These are phyloP conservation scores for Crocallis elinguaria DNA, from an alignment of 2,888 invertebrate genomes.

Conservation along the genomic window DNA sequence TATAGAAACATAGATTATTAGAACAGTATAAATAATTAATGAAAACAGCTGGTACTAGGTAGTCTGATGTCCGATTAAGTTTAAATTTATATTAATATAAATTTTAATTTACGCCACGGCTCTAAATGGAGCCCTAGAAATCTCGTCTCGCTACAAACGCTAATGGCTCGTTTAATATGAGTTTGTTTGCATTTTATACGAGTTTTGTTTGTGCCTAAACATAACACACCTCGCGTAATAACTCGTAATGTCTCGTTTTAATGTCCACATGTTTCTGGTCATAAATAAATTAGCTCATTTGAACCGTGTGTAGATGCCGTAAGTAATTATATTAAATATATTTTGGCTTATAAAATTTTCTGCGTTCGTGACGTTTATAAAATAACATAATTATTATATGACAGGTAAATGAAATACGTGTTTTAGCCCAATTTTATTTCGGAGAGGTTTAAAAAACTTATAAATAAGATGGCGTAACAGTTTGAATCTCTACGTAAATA, in stretches of 20 bases:
- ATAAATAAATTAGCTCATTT: constrained; percentile 18
- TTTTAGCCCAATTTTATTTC: too few species aligned
- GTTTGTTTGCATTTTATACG: constrained; percentile 40
- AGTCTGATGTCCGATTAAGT: too few species aligned
- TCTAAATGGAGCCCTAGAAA: constrained; percentile 52
- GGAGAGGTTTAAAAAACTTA: too few species aligned
- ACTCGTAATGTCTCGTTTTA: constrained; percentile 56
- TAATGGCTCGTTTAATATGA: constrained; percentile 64
- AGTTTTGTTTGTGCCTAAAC: constrained; percentile 26
- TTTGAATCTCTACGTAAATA: too few species aligned
- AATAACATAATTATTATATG: too few species aligned
- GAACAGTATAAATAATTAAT: too few species aligned
- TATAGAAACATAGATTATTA: too few species aligned
- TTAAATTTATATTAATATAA: too few species aligned
- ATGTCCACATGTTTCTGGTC: constrained; percentile 52
- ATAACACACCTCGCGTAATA: constrained; percentile 35
- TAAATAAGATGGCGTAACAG: too few species aligned
- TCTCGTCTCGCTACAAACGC: constrained; percentile 51
- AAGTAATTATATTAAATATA: background rate
- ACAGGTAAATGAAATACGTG: too few species aligned
- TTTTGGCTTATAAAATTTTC: background rate
- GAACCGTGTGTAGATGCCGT: constrained; percentile 3
- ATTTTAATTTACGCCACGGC: constrained; percentile 12
- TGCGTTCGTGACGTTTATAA: too few species aligned
- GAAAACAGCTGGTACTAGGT: too few species aligned